Base-by-base conservation (phyloP, 1,140 invertebrate genomes). In the Papilio aristodemus region DNA sequence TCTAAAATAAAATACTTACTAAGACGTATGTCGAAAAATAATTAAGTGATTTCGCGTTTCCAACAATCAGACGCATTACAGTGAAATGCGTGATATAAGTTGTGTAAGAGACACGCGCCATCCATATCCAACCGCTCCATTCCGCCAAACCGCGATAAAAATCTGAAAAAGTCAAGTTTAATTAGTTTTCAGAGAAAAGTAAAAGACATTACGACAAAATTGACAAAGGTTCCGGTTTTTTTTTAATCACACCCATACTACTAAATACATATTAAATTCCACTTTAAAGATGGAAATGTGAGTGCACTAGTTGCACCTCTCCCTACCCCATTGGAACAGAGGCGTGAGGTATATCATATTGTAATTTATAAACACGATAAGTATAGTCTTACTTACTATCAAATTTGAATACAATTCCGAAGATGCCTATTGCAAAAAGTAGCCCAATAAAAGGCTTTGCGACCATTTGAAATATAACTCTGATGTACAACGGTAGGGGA, bases 301-400 rank as follows among this genome's bases (percentile, higher is more conserved):
- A n/a, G n/a, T n/a, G n/a, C n/a, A n/a, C n/a, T n/a, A n/a, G n/a
- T n/a, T n/a, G n/a, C n/a, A n/a, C n/a, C n/a, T n/a, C n/a, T n/a
- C n/a, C n/a, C n/a, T n/a, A n/a, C n/a, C n/a, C n/a, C n/a, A n/a
- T n/a, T n/a, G n/a, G n/a, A n/a, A n/a, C n/a, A n/a, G n/a, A n/a
- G n/a, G n/a, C n/a, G n/a, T n/a, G n/a, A n/a, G n/a, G n/a, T n/a
- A n/a, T n/a, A n/a, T n/a, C n/a, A n/a, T n/a, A n/a, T 32, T 32
- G 27, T 32, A 32, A 32, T 6, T 3, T 32, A 32, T 32, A 6
- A 6, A 32, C 27, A 32, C n/a, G n/a, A n/a, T n/a, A n/a, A n/a
- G n/a, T n/a, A n/a, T n/a, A n/a, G n/a, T n/a, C n/a, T 37, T 11
- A 62, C 78, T 77, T 73, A 82, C 76, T 71, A 57, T 82, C 76